Conservation (phyloP, 2,888 invertebrate genomes). For the Leptopilina myrica region DNA sequence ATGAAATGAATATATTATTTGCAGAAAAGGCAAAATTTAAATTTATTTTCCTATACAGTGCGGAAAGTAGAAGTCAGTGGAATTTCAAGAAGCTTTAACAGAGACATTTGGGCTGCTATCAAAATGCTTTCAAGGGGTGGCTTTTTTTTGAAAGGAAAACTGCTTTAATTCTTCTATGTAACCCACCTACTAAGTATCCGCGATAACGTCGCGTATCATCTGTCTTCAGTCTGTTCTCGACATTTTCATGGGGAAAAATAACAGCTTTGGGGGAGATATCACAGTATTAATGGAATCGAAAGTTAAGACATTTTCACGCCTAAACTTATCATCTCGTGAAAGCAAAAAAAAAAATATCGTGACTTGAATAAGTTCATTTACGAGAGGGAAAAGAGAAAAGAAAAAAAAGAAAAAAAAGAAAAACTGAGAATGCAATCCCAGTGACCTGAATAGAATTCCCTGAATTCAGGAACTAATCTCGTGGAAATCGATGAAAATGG, state of each 20-base stretch:
- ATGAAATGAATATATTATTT: no score
- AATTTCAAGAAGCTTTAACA: background rate
- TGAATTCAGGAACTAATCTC: no score
- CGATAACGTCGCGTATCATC: slow-evolving; percentile 40
- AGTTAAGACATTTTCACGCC: slow-evolving; percentile 36
- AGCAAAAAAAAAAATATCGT: background rate
- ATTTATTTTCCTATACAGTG: background rate
- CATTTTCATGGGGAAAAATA: slow-evolving; percentile 31
- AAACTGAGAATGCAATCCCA: background rate
- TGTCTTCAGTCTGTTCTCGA: slow-evolving; percentile 28
- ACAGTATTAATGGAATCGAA: slow-evolving; percentile 39
- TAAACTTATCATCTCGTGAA: slow-evolving; percentile 12
- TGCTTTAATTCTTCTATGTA: slow-evolving; percentile 28
- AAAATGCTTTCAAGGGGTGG: slow-evolving; percentile 14
- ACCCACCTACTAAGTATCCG: slow-evolving; percentile 16
- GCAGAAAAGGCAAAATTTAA: background rate
- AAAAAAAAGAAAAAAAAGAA: background rate
- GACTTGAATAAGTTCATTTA: slow-evolving; percentile 12
- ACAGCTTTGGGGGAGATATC: slow-evolving; percentile 21
- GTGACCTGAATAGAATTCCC: background rate
- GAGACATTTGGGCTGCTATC: background rate
- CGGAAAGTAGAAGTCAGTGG: background rate
- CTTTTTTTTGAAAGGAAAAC: background rate
- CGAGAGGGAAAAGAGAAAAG: background rate
- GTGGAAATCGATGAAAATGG: no score